Evolutionary conservation across 35 echinoderm and acorn worm species (phyloP), one percentile per base, ranked within the genome.

Genomic region (Anneissia japonica): DNA sequence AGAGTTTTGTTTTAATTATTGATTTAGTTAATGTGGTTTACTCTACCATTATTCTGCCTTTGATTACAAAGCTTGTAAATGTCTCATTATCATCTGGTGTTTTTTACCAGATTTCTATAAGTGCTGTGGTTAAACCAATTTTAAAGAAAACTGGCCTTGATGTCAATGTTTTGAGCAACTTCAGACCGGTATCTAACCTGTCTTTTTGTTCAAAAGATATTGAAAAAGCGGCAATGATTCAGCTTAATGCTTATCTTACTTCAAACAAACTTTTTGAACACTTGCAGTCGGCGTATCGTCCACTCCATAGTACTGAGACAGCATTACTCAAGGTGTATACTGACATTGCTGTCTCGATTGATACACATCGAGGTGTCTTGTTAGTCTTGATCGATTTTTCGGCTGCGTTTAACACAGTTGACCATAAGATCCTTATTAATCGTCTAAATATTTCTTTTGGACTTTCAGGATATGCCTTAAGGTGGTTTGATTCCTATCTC

Each of bases 321-420:
- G 87, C 87, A 39, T 72, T 83, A 39, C 46, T 83, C 12, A 89
- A 74, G 73, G 79, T 82, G 30, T 38, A 72, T 32, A 76, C 73
- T 38, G 87, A 83, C 37, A 83, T 89, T 41, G 31, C 73, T 56
- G 17, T 29, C 29, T 74, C 41, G 30, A 72, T 89, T 37, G 87
- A 89, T 26, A 55, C 33, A n/a, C 46, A 83, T 38, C 31, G 83
- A 83, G 39, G 21, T 19, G 64, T 83, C 35, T 55, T 89, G 29
- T 31, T 89, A 29, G 79, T 83, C 36, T 37, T 83, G 37, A 31
- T 83, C 10, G 87, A 89, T 56, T 33, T 89, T 45, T 89, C 87
- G 12, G 79, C 87, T 36, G 79, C 56, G 0, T 83, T 88, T 46
- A 39, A 83, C 40, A 87, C 85, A 3, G 79, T 87, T n/a, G 83